Evolutionary conservation across 2,797 vertebrate genomes (phyloP).

Genomic region (Huso huso): DNA sequence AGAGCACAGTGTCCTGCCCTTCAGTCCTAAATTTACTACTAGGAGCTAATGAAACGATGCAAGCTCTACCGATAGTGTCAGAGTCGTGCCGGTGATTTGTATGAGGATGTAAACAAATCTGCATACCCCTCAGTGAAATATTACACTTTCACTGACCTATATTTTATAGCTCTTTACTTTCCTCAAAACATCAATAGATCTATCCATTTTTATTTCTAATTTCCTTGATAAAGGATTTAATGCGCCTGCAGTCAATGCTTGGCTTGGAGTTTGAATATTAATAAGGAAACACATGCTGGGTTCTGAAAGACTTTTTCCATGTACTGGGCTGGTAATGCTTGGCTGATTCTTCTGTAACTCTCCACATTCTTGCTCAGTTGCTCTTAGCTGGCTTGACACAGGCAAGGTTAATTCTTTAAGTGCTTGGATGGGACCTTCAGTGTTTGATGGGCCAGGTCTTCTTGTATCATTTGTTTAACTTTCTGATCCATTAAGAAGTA

Average conservation of each 20-base stretch:
- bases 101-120: slow-evolving; percentile 20
- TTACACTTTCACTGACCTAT: slow-evolving; percentile 16
- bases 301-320: too few relatives aligned
- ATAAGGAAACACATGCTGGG: too few relatives aligned
- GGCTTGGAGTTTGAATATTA: too few relatives aligned
- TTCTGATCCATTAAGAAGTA: slow-evolving; percentile 25
- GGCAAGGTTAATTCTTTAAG: slow-evolving; percentile 20
- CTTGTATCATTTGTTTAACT: slow-evolving; percentile 23
- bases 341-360: too few relatives aligned
- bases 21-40: slow-evolving; percentile 19
- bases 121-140: slow-evolving; percentile 20
- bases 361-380: background rate
- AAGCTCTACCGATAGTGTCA: slow-evolving; percentile 27
- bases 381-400: slow-evolving; percentile 2
- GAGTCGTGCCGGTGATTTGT: slow-evolving; percentile 25
- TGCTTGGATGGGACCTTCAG: slow-evolving; percentile 27
- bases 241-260: too few relatives aligned
- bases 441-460: slow-evolving; percentile 11
- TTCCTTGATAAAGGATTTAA: too few relatives aligned
- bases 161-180: slow-evolving; percentile 19
- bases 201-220: too few relatives aligned
- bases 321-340: too few relatives aligned
- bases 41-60: slow-evolving; percentile 17
- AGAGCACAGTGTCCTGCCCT: slow-evolving; percentile 18
- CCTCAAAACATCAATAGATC: slow-evolving; percentile 17